Evolutionary conservation across 2,797 vertebrate genomes (phyloP).

Genomic region (Eulemur coronatus): DNA sequence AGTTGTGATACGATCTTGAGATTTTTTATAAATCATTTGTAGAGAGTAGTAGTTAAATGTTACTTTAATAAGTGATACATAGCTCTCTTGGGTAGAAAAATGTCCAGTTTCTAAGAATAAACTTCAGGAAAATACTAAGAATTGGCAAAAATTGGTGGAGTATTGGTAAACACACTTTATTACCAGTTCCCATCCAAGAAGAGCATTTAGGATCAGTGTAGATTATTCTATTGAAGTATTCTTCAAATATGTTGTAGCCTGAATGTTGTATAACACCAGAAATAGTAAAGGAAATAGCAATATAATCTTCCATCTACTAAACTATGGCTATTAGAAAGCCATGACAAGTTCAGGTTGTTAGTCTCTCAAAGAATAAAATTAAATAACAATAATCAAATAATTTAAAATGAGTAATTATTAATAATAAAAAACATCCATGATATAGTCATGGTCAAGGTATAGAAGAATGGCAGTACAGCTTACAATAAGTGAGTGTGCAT

Average conservation of each 20-base stretch:
- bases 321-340: slow-evolving; percentile 3
- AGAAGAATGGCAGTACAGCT: background rate
- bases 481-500: background rate
- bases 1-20: slow-evolving; percentile 19
- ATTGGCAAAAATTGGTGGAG: background rate
- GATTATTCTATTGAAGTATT: background rate
- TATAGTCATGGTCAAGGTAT: background rate
- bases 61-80: slow-evolving; percentile 12
- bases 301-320: background rate
- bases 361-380: background rate
- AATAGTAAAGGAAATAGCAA: background rate
- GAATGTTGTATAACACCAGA: background rate
- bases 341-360: background rate
- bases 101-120: background rate
- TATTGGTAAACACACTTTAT: background rate
- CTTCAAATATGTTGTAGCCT: background rate
- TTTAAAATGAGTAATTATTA: background rate
- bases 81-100: background rate
- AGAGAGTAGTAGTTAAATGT: slow-evolving; percentile 10
- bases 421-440: background rate
- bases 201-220: slow-evolving; percentile 4
- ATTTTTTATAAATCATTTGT: slow-evolving; percentile 13
- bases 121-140: background rate
- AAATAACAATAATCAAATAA: background rate
- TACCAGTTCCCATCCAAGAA: background rate